Conservation (phyloP, 2,113 vertebrate species). For the Perca flavescens region DNA sequence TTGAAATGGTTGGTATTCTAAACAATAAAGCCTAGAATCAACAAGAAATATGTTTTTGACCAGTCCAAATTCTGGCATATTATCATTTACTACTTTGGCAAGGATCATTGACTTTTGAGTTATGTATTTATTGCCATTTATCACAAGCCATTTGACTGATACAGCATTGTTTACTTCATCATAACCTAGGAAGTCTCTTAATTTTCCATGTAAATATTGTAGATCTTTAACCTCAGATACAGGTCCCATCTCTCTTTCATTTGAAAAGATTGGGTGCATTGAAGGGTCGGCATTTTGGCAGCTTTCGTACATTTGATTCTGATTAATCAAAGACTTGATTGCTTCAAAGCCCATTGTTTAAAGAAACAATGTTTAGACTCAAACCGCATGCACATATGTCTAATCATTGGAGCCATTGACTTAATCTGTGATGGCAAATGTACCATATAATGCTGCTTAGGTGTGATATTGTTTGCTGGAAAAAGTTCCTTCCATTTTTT, state of each 20-base stretch:
- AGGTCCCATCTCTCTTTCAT: conserved; percentile 8
- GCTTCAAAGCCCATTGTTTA: conserved; percentile 6
- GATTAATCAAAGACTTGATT: conserved; percentile 17
- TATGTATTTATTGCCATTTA: conserved; percentile 28
- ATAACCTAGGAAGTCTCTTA: background rate
- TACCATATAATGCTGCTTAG: conserved; percentile 51
- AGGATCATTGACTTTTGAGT: conserved; percentile 5
- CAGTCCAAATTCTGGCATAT: conserved; percentile 18
- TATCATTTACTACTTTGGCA: background rate
- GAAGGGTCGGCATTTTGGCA: conserved; percentile 15
- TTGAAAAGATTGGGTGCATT: background rate
- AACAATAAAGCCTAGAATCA: conserved; percentile 17
- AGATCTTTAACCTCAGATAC: conserved; percentile 1
- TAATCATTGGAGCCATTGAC: conserved; percentile 38
- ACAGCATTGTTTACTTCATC: conserved; percentile 3
- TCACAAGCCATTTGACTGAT: conserved; percentile 7
- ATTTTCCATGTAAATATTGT: background rate
- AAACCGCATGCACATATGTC: conserved; percentile 38
- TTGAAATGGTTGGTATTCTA: conserved; percentile 11
- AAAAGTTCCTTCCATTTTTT: conserved; percentile 38
- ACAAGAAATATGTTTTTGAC: conserved; percentile 17
- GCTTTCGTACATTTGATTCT: conserved; percentile 23
- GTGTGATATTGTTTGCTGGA: conserved; percentile 40
- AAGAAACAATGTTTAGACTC: conserved; percentile 17
- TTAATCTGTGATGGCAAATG: conserved; percentile 45